Evolutionary conservation across 1,140 invertebrate genomes (phyloP).

Genomic region (Papilio xuthus): DNA sequence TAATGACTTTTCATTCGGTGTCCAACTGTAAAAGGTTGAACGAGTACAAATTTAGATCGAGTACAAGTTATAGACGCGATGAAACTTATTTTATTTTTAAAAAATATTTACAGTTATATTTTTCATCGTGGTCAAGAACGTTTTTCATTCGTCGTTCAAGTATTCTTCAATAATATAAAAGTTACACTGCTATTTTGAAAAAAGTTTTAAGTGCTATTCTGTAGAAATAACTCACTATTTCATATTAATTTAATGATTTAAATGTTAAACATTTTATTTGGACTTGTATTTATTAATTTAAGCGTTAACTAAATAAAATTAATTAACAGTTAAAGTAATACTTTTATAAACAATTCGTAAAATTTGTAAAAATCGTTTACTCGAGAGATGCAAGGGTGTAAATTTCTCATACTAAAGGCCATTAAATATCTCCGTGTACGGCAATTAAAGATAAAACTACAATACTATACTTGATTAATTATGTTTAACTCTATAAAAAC

Average conservation of each 20-base stretch:
- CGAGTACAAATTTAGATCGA: conserved; percentile 63
- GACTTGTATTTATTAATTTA: neutral
- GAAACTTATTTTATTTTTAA: conserved; percentile 9
- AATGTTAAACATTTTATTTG: neutral
- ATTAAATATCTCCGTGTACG: too few relatives aligned
- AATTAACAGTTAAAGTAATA: too few relatives aligned
- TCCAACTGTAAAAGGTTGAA: conserved; percentile 69
- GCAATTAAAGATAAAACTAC: too few relatives aligned
- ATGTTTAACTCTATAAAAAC: too few relatives aligned
- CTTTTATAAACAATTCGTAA: too few relatives aligned
- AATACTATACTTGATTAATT: too few relatives aligned
- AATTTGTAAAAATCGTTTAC: too few relatives aligned
- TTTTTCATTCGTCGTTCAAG: neutral
- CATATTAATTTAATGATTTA: neutral
- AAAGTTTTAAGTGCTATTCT: neutral
- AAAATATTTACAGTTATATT: neutral
- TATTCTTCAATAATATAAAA: neutral
- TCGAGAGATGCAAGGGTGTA: too few relatives aligned
- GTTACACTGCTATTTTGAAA: neutral
- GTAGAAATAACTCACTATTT: neutral
- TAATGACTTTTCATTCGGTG: conserved; percentile 74
- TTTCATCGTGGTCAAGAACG: neutral
- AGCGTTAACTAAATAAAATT: too few relatives aligned
- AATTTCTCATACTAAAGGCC: too few relatives aligned
- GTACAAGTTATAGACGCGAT: conserved; percentile 49